A percentile compares a stretch with the other conserved stretches of the same genome.
phyloP scores from a whole-genome alignment of 2,113 vertebrate species.

The Rhipidura dahli region DNA sequence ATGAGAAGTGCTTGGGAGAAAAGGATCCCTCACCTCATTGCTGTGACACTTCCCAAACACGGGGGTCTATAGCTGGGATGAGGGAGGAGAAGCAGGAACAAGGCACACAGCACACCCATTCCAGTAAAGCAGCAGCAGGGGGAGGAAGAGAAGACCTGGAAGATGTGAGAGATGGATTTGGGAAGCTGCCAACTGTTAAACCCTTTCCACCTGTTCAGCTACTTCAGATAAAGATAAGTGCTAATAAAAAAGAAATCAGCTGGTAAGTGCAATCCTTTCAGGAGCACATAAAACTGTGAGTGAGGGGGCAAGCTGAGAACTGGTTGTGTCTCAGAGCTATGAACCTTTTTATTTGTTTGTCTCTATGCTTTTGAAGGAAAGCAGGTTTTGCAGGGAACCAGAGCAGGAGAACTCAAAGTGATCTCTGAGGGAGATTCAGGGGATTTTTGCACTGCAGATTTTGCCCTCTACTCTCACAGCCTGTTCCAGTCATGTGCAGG shows the following conservation, averaged over 20 bases:
- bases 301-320: neutral
- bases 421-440: neutral
- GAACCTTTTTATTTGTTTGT: neutral
- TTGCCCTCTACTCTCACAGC: neutral
- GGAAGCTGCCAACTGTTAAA: neutral
- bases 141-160: neutral
- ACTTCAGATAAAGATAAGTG: neutral
- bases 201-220: neutral
- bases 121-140: neutral
- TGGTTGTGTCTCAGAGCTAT: neutral
- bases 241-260: neutral
- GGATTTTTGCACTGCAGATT: neutral
- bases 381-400: neutral
- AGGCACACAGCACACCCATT: neutral
- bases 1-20: neutral
- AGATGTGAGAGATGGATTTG: neutral
- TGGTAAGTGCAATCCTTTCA: neutral
- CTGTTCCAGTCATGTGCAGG: neutral
- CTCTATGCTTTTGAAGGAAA: neutral
- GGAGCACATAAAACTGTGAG: neutral
- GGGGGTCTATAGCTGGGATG: neutral
- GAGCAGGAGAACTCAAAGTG: neutral
- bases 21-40: neutral
- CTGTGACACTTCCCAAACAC: neutral
- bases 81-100: neutral